A percentile compares a stretch with the other conserved stretches of the same genome.
Conservation (phyloP, 2,113 vertebrate genomes). For the Phrynocephalus versicolor region DNA sequence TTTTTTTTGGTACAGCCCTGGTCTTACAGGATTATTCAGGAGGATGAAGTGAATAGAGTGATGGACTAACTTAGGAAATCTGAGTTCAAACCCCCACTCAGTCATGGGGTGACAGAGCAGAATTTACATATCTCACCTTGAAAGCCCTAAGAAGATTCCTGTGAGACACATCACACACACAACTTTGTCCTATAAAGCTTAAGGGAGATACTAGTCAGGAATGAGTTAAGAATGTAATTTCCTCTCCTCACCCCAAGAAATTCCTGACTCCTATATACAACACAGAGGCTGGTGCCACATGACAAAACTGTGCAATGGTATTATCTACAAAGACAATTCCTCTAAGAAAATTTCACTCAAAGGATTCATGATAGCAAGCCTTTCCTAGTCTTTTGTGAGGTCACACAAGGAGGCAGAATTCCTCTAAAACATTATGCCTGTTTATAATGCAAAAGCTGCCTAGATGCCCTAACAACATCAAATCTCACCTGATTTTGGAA, state of each 20-base stretch:
- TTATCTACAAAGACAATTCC: constrained; percentile 9
- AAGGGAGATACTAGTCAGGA: background rate
- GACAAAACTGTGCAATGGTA: background rate
- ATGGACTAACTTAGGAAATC: too few relatives aligned
- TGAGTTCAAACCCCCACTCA: too few relatives aligned
- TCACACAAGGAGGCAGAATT: background rate
- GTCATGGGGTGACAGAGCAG: too few relatives aligned
- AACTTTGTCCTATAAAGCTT: background rate
- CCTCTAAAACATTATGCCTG: background rate
- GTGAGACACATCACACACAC: too few relatives aligned
- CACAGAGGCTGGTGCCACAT: background rate
- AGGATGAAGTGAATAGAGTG: too few relatives aligned
- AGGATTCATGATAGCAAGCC: background rate
- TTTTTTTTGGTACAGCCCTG: background rate
- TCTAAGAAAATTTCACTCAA: background rate
- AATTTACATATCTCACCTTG: too few relatives aligned
- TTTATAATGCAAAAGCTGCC: background rate
- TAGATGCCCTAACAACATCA: too few relatives aligned
- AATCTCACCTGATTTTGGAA: too few relatives aligned
- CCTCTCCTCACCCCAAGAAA: background rate
- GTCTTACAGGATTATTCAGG: too few relatives aligned
- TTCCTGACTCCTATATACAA: background rate
- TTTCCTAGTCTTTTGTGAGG: background rate
- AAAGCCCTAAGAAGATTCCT: too few relatives aligned
- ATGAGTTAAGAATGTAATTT: background rate